A percentile compares a stretch with the other conserved stretches of the same genome.
Conservation (phyloP, 2,113 vertebrate species). For the Haemorhous mexicanus region DNA sequence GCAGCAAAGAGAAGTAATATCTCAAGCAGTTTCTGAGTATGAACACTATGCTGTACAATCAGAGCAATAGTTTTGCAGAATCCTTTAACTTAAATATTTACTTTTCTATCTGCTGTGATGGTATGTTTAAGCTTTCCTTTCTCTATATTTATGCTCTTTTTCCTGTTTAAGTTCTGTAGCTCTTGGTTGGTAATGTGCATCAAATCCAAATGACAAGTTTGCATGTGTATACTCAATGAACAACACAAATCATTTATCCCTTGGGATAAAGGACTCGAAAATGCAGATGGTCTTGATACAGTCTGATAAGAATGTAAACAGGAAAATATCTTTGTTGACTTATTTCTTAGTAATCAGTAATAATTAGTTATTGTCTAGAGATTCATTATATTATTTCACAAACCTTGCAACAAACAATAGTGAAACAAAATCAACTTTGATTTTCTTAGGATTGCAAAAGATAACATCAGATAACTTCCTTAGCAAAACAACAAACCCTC, state of each 20-base stretch:
- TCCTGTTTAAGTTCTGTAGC: background rate
- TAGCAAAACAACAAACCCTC: conserved; percentile 3
- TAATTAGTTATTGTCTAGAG: conserved; percentile 76
- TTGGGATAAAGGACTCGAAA: conserved; percentile 72
- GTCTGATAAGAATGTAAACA: conserved; percentile 82
- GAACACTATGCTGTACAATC: background rate
- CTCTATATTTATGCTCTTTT: background rate
- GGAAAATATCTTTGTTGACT: conserved; percentile 83
- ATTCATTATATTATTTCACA: conserved; percentile 67
- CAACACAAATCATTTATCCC: conserved; percentile 72
- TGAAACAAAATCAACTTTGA: conserved; percentile 35
- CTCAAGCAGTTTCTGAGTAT: background rate
- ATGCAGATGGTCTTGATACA: conserved; percentile 81
- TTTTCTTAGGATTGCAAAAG: conserved; percentile 42
- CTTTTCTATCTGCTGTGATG: background rate
- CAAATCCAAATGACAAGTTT: conserved; percentile 60
- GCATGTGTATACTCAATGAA: conserved; percentile 62
- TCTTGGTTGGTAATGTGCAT: conserved; percentile 27
- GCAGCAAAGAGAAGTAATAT: background rate
- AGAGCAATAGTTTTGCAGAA: background rate
- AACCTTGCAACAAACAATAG: conserved; percentile 46
- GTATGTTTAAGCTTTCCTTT: background rate
- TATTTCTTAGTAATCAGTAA: conserved; percentile 78
- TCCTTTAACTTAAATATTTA: background rate
- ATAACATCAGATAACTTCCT: conserved; percentile 3